Evolutionary conservation across 2,888 invertebrate species (phyloP), one percentile per base, ranked within the genome.

Genomic region (Clivina fossor): DNA sequence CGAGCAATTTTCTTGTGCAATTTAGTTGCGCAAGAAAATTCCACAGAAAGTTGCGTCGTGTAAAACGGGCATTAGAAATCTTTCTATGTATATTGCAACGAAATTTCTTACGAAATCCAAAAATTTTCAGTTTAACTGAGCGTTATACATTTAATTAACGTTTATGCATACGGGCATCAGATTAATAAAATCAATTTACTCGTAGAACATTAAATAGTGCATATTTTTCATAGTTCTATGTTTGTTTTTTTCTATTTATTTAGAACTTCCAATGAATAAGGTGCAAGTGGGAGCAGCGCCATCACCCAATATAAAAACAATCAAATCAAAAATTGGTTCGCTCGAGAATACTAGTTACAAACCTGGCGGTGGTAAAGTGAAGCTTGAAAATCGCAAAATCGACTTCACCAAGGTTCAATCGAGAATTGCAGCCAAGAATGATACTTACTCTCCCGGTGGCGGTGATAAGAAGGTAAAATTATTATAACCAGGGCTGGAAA

Each of bases 241-340:
- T 37, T 15, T 37, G n/a, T 9, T 11, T 7, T 15, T n/a, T 30
- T 40, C n/a, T 37, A 13, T 37, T 37, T 41, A 20, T 76, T 20
- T 74, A 88, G 85, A 86, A 82, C 78, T 93, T 68, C 91, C 93
- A 62, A 93, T 93, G 90, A 94, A 93, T 73, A 93, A 93, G 78
- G 77, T 93, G 59, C 91, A 93, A 80, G 93, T 93, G 41, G 94
- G 95, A 48, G 85, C 89, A 65, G 90, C 90, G 53, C 93, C 93
- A 56, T 93, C 93, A 51, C 95, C 93, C 19, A 94, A 94, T 74
- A 80, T 93, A 66, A 94, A 93, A 77, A 83, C 88, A 60, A 89
- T 92, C n/a, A 86, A 85, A 71, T 93, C 93, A 18, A 94, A 93
- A 78, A 92, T 94, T 65, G 93, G 93, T 13, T 94, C 93, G 2